Percentiles rank a stretch among this genome's conserved stretches.
Evolutionary conservation across 2,888 invertebrate species (phyloP).

Genomic region (Thera obeliscata): DNA sequence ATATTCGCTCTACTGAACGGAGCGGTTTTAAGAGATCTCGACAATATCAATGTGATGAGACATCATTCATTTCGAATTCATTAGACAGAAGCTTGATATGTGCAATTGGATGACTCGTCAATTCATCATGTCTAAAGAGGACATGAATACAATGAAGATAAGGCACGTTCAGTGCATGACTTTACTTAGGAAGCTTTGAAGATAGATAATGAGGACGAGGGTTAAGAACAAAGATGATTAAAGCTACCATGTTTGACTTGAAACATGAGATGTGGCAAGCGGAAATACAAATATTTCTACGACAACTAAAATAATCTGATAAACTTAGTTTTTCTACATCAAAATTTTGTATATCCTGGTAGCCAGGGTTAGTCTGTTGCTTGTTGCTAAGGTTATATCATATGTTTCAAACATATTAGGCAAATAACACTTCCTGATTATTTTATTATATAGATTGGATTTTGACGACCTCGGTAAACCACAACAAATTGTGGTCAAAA

Average conservation of each 20-base stretch:
- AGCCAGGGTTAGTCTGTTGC: conserved; percentile 36
- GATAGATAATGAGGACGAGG: conserved; percentile 13
- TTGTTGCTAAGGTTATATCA: conserved; percentile 33
- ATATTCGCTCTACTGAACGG: too few relatives aligned
- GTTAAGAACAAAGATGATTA: conserved; percentile 18
- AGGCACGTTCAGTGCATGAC: conserved; percentile 20
- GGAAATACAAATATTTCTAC: neutral
- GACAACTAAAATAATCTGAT: neutral
- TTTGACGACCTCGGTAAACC: conserved; percentile 39
- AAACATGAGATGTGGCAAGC: neutral
- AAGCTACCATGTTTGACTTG: conserved; percentile 4
- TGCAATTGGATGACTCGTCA: conserved; percentile 23
- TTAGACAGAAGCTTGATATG: conserved; percentile 12
- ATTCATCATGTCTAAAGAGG: conserved; percentile 18
- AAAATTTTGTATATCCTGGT: conserved; percentile 31
- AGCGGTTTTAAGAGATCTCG: neutral
- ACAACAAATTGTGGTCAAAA: conserved; percentile 39
- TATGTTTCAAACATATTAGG: conserved; percentile 34
- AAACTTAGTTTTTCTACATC: conserved; percentile 5
- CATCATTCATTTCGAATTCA: neutral
- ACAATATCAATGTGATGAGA: neutral
- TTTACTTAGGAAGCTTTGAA: conserved; percentile 24
- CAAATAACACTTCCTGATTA: conserved; percentile 41
- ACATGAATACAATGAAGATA: conserved; percentile 26
- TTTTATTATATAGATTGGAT: conserved; percentile 37